Evolutionary conservation across 1,140 invertebrate genomes (phyloP).

Genomic region (Polypedilum vanderplanki): DNA sequence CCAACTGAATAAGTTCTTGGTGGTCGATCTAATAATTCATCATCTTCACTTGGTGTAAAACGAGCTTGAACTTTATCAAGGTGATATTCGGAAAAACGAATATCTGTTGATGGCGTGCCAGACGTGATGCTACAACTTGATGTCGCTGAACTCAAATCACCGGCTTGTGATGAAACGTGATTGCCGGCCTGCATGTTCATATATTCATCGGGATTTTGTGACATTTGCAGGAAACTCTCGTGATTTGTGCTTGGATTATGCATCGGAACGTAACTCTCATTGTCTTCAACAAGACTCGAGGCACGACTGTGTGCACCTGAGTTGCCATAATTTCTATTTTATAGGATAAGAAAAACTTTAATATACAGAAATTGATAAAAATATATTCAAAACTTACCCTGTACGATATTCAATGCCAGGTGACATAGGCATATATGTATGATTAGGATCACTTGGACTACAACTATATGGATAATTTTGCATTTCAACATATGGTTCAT

Average conservation of each 20-base stretch:
- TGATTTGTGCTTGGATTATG: constrained; percentile 43
- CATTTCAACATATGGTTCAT: constrained; percentile 23
- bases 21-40: constrained; percentile 51
- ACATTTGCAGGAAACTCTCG: constrained; percentile 13
- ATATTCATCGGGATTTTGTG: constrained; percentile 46
- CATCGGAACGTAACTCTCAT: constrained; percentile 59
- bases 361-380: constrained; percentile 20
- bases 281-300: constrained; percentile 35
- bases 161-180: constrained; percentile 32
- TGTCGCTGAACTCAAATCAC: constrained; percentile 51
- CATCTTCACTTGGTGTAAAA: constrained; percentile 53
- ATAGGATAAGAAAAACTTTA: constrained; percentile 14
- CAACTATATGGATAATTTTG: constrained; percentile 30
- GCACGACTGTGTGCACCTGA: constrained; percentile 36
- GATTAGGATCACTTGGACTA: constrained; percentile 31
- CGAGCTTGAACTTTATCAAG: constrained; percentile 60
- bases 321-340: constrained; percentile 33
- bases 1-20: constrained; percentile 81
- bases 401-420: constrained; percentile 34
- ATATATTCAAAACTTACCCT: constrained; percentile 31
- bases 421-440: constrained; percentile 35
- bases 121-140: constrained; percentile 66
- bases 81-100: constrained; percentile 54
- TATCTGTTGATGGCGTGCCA: constrained; percentile 59
- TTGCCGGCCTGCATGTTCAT: constrained; percentile 55